Conservation (phyloP, 2,113 vertebrate genomes). For the Stigmatopora argus region DNA sequence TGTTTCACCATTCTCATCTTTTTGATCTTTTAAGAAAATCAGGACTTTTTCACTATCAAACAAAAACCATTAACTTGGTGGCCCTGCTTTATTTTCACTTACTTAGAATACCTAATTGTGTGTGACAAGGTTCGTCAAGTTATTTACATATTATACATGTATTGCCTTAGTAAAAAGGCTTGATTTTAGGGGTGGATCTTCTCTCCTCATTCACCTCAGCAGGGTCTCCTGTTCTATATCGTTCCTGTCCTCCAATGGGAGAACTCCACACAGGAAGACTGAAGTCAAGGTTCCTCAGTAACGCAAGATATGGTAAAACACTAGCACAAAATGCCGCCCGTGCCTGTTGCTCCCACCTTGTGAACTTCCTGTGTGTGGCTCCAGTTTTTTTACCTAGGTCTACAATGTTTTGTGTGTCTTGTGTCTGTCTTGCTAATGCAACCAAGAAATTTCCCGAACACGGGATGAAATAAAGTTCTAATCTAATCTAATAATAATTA, state of each 20-base stretch:
- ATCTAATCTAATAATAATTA: background rate
- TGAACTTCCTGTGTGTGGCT: too few relatives aligned
- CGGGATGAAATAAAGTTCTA: too few relatives aligned
- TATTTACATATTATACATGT: too few relatives aligned
- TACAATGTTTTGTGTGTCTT: too few relatives aligned
- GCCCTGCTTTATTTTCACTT: background rate
- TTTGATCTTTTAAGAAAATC: conserved; percentile 18
- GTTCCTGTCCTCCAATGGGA: too few relatives aligned
- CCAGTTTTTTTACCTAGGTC: too few relatives aligned
- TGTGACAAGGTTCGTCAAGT: background rate
- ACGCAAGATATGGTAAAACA: background rate
- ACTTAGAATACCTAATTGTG: background rate
- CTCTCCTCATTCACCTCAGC: too few relatives aligned
- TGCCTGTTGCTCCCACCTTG: background rate
- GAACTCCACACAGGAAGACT: background rate
- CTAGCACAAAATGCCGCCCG: background rate
- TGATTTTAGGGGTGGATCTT: background rate
- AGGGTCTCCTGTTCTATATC: too few relatives aligned
- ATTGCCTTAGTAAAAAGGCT: background rate
- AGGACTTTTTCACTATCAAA: background rate
- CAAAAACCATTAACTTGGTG: background rate
- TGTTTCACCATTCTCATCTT: conserved; percentile 8
- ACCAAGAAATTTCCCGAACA: too few relatives aligned
- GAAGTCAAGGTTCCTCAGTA: background rate
- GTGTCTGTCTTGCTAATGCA: too few relatives aligned